Percentiles rank a stretch among this genome's conserved stretches.
These are phyloP conservation scores for Cosmia pyralina DNA, from an alignment of 2,888 invertebrate genomes.

Conservation along the genomic window DNA sequence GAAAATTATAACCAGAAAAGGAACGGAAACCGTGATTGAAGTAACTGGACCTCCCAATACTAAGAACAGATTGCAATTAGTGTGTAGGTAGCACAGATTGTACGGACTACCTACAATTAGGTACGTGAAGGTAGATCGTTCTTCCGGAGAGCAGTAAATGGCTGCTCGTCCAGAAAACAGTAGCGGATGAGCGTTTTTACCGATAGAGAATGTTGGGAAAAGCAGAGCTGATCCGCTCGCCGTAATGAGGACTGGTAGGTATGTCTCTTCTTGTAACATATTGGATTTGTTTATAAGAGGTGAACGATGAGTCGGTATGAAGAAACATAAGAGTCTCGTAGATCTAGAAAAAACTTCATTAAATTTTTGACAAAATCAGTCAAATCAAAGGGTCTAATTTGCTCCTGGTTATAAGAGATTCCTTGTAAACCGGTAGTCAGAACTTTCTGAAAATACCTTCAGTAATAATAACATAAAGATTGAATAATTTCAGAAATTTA, in stretches of 20 bases:
- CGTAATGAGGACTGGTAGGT: background rate
- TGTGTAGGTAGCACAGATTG: constrained; percentile 26
- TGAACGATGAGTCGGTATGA: background rate
- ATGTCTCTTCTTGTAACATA: background rate
- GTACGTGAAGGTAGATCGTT: constrained; percentile 19
- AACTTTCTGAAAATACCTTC: background rate
- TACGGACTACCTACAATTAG: no score
- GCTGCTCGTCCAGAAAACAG: constrained; percentile 20
- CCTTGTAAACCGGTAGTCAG: background rate
- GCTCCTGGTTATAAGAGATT: no score
- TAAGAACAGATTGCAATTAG: constrained; percentile 11
- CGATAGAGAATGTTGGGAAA: constrained; percentile 20
- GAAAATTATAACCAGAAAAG: background rate
- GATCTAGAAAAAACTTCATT: background rate
- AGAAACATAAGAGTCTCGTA: background rate
- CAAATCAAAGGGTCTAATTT: background rate
- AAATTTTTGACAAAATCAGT: background rate
- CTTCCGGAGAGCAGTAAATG: constrained; percentile 20
- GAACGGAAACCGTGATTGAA: background rate
- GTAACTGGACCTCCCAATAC: constrained; percentile 3
- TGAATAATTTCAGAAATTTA: background rate
- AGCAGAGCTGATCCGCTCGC: constrained; percentile 7
- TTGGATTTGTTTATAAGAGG: background rate
- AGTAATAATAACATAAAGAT: background rate
- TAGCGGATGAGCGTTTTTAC: constrained; percentile 23